These are phyloP conservation scores for Holothuria scabra DNA, from an alignment of 53 echinoderm and acorn worm species.

Conservation along the genomic window DNA sequence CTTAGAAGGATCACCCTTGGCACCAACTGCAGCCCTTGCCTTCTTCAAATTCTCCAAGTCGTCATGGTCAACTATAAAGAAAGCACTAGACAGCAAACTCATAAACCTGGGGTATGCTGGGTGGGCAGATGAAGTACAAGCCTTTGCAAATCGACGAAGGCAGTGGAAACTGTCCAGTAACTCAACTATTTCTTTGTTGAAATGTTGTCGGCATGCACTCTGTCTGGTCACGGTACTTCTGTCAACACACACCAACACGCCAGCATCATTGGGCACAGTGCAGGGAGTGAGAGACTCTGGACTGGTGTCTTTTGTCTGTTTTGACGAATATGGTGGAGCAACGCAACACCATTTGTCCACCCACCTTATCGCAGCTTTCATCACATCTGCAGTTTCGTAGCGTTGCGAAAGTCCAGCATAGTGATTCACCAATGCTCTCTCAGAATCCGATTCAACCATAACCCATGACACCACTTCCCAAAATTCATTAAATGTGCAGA, in stretches of 20 bases:
- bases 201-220: slow-evolving; percentile 31
- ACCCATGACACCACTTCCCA: slow-evolving; percentile 47
- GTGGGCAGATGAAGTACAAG: slow-evolving; percentile 36
- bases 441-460: slow-evolving; percentile 48
- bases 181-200: neutral
- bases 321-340: neutral
- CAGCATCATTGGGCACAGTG: neutral
- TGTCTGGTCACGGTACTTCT: neutral
- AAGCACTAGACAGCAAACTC: slow-evolving; percentile 37
- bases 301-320: neutral
- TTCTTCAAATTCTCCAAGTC: slow-evolving; percentile 7
- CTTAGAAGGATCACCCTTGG: slow-evolving; percentile 31
- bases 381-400: slow-evolving; percentile 9
- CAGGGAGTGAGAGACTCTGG: neutral
- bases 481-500: slow-evolving; percentile 28
- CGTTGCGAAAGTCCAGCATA: slow-evolving; percentile 30
- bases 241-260: slow-evolving; percentile 7
- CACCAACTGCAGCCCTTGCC: slow-evolving; percentile 9
- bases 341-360: slow-evolving; percentile 41
- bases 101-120: slow-evolving; percentile 42
- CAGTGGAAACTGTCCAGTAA: neutral
- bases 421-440: slow-evolving; percentile 14
- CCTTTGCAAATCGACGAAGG: slow-evolving; percentile 8
- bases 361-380: slow-evolving; percentile 38
- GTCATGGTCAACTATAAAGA: slow-evolving; percentile 20